A percentile compares a stretch with the other conserved stretches of the same genome.
Conservation (phyloP, 30 jellyfish, hydroid and myxozoan genomes). For the Mastigias papua region DNA sequence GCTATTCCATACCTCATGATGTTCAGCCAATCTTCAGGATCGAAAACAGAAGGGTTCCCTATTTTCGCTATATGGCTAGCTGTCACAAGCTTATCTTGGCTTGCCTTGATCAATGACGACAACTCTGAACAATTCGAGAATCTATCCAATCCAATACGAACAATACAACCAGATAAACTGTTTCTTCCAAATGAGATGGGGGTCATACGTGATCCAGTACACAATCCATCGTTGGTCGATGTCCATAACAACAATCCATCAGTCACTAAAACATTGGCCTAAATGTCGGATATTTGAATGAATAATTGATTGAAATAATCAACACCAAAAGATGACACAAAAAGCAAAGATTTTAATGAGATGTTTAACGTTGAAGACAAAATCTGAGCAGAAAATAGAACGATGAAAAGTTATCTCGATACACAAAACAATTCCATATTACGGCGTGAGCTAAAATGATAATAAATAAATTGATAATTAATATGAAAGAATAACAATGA, state of each 20-base stretch:
- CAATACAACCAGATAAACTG: conserved; percentile 54
- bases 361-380: background rate
- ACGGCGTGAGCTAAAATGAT: too few relatives aligned
- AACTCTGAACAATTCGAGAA: conserved; percentile 58
- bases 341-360: background rate
- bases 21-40: conserved; percentile 63
- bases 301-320: too few relatives aligned
- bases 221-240: conserved; percentile 35
- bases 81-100: conserved; percentile 35
- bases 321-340: too few relatives aligned
- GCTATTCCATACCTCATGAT: conserved; percentile 51
- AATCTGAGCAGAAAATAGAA: background rate
- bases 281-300: background rate
- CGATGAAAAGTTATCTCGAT: too few relatives aligned
- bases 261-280: conserved; percentile 31
- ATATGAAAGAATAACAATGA: too few relatives aligned
- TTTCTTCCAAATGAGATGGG: conserved; percentile 65
- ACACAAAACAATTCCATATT: too few relatives aligned
- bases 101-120: conserved; percentile 5
- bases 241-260: conserved; percentile 57
- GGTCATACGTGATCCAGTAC: conserved; percentile 18
- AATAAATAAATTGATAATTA: too few relatives aligned
- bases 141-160: conserved; percentile 47
- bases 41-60: conserved; percentile 58
- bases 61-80: conserved; percentile 45